phyloP scores from a whole-genome alignment of 1,140 invertebrate species.

The Halictus rubicundus region DNA sequence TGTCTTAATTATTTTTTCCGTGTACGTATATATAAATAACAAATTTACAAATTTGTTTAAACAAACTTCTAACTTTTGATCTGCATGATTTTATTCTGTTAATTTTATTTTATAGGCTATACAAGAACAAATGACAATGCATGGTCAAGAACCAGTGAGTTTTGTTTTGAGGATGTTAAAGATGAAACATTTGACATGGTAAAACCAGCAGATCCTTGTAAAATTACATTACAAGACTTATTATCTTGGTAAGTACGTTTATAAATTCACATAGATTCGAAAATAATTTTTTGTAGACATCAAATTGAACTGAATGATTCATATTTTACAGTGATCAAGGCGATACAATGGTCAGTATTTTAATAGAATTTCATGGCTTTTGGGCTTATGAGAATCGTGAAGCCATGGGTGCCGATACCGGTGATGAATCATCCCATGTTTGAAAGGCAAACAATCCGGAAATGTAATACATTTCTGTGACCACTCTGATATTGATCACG shows the following conservation, averaged over 20 bases:
- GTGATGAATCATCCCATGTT: constrained; percentile 78
- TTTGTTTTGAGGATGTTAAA: constrained; percentile 96
- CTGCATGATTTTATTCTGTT: constrained; percentile 23
- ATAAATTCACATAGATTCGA: not conserved
- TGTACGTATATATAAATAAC: constrained; percentile 78
- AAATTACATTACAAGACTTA: constrained; percentile 94
- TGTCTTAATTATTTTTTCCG: constrained; percentile 96
- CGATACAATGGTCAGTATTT: constrained; percentile 95
- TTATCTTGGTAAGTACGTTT: constrained; percentile 79
- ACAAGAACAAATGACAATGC: constrained; percentile 92
- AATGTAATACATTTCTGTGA: constrained; percentile 31
- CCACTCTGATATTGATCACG: not conserved
- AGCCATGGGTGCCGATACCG: constrained; percentile 84
- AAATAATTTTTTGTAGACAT: not conserved
- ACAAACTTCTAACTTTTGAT: constrained; percentile 1
- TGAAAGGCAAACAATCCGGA: constrained; percentile 56
- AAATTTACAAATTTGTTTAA: not conserved
- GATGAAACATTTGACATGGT: constrained; percentile 99
- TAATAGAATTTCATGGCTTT: constrained; percentile 98
- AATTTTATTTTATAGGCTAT: constrained; percentile 87
- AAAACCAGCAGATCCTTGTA: constrained; percentile 90
- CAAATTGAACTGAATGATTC: not conserved
- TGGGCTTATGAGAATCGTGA: constrained; percentile 98
- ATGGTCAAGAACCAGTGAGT: constrained; percentile 92
- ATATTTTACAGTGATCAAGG: constrained; percentile 89